Evolutionary conservation across 2,797 vertebrate genomes (phyloP).

Genomic region (Leuciscus waleckii): DNA sequence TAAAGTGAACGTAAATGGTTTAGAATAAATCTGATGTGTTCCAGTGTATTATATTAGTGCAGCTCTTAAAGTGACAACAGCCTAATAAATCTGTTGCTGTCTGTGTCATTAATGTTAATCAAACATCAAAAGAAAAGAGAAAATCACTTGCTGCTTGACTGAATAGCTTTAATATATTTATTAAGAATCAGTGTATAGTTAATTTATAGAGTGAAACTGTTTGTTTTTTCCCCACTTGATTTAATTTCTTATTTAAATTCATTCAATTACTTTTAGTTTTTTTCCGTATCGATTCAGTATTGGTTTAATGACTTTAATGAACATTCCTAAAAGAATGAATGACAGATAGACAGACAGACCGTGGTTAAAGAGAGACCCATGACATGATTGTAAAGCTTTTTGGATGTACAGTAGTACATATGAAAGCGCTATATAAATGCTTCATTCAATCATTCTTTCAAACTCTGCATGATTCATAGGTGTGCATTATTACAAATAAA

Average conservation of each 20-base stretch:
- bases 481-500: neutral
- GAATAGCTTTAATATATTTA: neutral
- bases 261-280: neutral
- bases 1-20: neutral
- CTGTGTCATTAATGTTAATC: neutral
- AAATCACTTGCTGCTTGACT: neutral
- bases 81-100: neutral
- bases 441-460: too few relatives aligned
- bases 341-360: too few relatives aligned
- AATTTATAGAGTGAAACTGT: too few relatives aligned
- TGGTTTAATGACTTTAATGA: neutral
- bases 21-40: neutral
- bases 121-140: neutral
- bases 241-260: neutral
- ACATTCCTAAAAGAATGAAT: too few relatives aligned
- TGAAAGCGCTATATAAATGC: too few relatives aligned
- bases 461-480: neutral
- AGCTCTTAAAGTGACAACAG: neutral
- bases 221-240: neutral
- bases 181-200: neutral
- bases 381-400: too few relatives aligned
- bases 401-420: too few relatives aligned
- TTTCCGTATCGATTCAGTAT: neutral
- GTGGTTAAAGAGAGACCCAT: too few relatives aligned
- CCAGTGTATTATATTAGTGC: neutral